Base-by-base conservation (phyloP, 2,113 vertebrate genomes). In the Eidolon helvum region DNA sequence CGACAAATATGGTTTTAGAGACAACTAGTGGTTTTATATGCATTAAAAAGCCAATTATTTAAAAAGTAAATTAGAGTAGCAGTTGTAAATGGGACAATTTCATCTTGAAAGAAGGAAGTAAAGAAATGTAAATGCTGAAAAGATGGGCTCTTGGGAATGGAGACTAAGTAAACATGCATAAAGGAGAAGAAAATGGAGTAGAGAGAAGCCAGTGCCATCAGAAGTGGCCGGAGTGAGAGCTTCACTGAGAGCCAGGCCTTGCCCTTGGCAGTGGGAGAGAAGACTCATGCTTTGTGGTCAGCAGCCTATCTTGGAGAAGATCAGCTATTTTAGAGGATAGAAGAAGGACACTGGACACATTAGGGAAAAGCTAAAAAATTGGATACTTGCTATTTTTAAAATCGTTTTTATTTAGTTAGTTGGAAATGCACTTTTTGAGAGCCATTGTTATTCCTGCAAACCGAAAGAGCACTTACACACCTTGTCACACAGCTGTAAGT, bases 381-480 rank as follows among this genome's bases (percentile, higher is more conserved):
- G 2, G 2, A 4, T 45, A 50, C 4, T 77, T 55, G 18, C 15
- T 84, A 4, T 61, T 83, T 83, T 78, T 28, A 28, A 90, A 61
- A 43, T 35, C 19, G 43, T 59, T 59, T 75, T 83, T 68, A 33
- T 28, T 35, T 38, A 18, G 21, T 30, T 65, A n/a, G 24, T 45
- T 63, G 21, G 26, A 68, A 71, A n/a, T 40, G 33, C 0, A 18
- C n/a, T 61, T 69, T 90, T 19, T 22, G 14, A 28, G 78, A 48
- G 75, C 30, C 10, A 2, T 8, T 1, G 24, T 59, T 57, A 33
- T 3, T 55, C 19, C 9, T 53, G 22, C 16, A 79, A 24, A 59
- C 22, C 0, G 5, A 30, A 21, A 38, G 10, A 10, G 7, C 21
- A 19, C n/a, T 53, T 8, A 2, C 0, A 0, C 2, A 21, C 35